These are phyloP conservation scores for Malachius bipustulatus DNA, from an alignment of 2,888 invertebrate genomes.

Conservation along the genomic window DNA sequence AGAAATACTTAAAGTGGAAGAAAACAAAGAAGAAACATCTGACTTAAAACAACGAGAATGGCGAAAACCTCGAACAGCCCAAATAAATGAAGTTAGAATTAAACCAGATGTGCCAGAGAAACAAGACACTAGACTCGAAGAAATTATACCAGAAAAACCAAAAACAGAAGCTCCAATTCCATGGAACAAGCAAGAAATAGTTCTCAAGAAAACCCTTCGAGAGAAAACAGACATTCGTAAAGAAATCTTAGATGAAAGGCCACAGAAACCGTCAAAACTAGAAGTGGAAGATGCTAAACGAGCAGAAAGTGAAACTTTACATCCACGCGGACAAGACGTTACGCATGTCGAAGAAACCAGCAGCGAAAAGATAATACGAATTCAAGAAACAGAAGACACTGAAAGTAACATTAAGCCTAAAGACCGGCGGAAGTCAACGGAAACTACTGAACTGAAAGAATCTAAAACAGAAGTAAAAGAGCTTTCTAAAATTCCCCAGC, in stretches of 20 bases:
- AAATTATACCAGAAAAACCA: conserved; percentile 27
- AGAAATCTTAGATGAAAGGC: conserved; percentile 29
- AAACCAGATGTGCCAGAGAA: conserved; percentile 9
- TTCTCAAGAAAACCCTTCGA: conserved; percentile 36
- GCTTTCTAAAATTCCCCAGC: conserved; percentile 18
- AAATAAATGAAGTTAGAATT: neutral
- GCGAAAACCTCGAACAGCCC: neutral
- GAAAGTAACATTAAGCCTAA: conserved; percentile 10
- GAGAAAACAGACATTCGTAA: too few species aligned
- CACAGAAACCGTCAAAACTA: conserved; percentile 43
- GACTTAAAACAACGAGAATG: neutral
- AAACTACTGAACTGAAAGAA: conserved; percentile 16
- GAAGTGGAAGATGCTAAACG: conserved; percentile 30
- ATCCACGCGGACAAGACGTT: conserved; percentile 25
- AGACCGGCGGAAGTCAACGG: conserved; percentile 11
- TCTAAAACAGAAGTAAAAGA: conserved; percentile 7
- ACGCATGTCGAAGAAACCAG: conserved; percentile 56
- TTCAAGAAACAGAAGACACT: conserved; percentile 12
- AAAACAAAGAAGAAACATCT: conserved; percentile 6
- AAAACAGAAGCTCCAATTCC: conserved; percentile 42
- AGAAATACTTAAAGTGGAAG: conserved; percentile 11
- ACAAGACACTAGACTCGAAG: conserved; percentile 13
- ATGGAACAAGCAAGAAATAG: conserved; percentile 52
- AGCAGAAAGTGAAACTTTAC: conserved; percentile 10
- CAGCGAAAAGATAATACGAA: conserved; percentile 34